Evolutionary conservation across 2,888 invertebrate species (phyloP), one percentile per base, ranked within the genome.

Genomic region (Geophilus truncorum): DNA sequence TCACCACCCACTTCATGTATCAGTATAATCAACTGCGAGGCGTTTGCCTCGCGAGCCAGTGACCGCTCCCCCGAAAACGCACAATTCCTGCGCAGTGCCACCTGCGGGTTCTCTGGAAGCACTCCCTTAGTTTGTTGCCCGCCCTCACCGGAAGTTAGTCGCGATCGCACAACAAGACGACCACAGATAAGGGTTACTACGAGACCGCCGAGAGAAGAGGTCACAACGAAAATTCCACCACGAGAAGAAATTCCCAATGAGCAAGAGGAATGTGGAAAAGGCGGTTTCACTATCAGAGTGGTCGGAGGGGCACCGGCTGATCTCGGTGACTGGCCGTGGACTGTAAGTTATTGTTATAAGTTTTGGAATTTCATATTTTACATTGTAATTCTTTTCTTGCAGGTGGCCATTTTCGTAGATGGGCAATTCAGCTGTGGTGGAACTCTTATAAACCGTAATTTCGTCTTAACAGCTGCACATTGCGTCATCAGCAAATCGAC

Each of bases 401-500:
- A 82, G 34, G 76, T 78, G 28, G 12, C 79, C 15, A 79, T 79
- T 23, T 79, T 10, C 30, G 45, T 57, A 6, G 57, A 45, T 15
- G 51, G 57, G 12, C 79, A 79, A 23, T 51, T 79, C 6, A 23
- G 45, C 15, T 79, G 79, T 28, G 79, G 79, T 21, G 79, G 79
- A 7, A 28, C 79, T 10, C 36, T 79, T 1, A 51, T 79, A 2
- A 57, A 25, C n/a, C 25, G 28, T n/a, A 40, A 79, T 12, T 57
- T 45, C 30, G 30, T 79, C 23, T 21, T 79, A 25, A 79, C 79
- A 9, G 79, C 79, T 4, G 79, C 51, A 1, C 79, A 79, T 79
- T 79, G 79, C 30, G 45, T 51, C n/a, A 78, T 78, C 18, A 40
- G 36, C n/a, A n/a, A n/a, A n/a, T n/a, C n/a, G n/a, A n/a, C n/a